phyloP scores from a whole-genome alignment of 2,797 vertebrate genomes.

The Gastrophryne carolinensis region DNA sequence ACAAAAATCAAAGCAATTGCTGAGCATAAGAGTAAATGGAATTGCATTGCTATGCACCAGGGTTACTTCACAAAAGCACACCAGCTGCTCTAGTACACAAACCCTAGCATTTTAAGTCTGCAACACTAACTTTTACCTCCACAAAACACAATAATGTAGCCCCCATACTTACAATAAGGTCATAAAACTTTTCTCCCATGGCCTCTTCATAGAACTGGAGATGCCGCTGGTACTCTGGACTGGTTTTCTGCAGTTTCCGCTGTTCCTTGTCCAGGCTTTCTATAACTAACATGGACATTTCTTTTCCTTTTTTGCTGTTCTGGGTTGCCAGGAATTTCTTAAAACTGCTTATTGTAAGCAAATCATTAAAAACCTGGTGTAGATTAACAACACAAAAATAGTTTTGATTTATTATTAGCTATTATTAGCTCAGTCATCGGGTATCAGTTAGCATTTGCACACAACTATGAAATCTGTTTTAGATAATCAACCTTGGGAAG shows the following conservation, averaged over 20 bases:
- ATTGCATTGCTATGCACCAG: no score
- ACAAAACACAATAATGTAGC: neutral
- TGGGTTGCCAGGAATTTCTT: slow-evolving; percentile 52
- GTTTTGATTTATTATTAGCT: no score
- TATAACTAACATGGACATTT: slow-evolving; percentile 50
- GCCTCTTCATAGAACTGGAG: slow-evolving; percentile 55
- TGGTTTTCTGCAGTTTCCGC: slow-evolving; percentile 41
- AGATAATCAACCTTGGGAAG: no score
- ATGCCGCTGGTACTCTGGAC: slow-evolving; percentile 47
- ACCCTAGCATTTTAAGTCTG: no score
- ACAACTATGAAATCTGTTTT: no score
- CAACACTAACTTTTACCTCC: neutral
- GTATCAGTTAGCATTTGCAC: no score
- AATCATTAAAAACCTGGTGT: slow-evolving; percentile 51
- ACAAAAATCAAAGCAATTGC: no score
- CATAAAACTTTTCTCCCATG: slow-evolving; percentile 52
- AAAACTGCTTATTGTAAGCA: slow-evolving; percentile 40
- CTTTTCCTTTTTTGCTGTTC: slow-evolving; percentile 46
- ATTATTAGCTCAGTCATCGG: no score
- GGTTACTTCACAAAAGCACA: no score
- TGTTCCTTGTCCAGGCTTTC: slow-evolving; percentile 48
- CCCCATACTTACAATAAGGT: slow-evolving; percentile 50
- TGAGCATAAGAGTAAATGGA: no score
- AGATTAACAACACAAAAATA: neutral
- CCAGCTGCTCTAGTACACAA: no score